These are phyloP conservation scores for Euclidia mi DNA, from an alignment of 2,888 invertebrate genomes.

Conservation along the genomic window DNA sequence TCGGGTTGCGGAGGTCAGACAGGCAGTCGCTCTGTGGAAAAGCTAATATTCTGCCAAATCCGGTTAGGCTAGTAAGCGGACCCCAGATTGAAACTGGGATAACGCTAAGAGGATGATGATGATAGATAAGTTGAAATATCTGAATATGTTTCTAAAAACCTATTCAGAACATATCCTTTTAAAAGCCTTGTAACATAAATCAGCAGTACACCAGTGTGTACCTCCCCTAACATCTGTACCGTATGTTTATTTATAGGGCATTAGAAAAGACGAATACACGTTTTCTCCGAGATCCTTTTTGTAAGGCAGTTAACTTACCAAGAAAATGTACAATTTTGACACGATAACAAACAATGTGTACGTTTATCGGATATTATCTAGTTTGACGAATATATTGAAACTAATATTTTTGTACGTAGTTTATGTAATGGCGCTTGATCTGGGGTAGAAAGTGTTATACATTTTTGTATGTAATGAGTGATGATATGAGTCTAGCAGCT, in stretches of 20 bases:
- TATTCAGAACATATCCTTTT: no score
- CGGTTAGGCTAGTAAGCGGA: no score
- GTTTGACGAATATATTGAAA: conserved; percentile 20
- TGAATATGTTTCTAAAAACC: no score
- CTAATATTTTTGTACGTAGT: background rate
- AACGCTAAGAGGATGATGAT: no score
- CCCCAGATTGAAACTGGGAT: no score
- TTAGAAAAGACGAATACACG: conserved; percentile 81
- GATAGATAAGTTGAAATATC: no score
- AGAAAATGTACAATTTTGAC: conserved; percentile 59
- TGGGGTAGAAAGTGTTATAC: no score
- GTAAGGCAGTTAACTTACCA: conserved; percentile 61
- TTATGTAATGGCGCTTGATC: conserved; percentile 10
- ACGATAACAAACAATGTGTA: conserved; percentile 14
- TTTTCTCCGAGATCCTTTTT: conserved; percentile 63
- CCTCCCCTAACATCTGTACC: conserved; percentile 53
- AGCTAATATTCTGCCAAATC: no score
- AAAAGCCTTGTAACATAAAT: conserved; percentile 15
- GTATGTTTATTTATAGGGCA: conserved; percentile 85
- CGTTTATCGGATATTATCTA: conserved; percentile 6
- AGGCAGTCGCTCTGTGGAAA: no score
- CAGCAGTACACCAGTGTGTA: conserved; percentile 38
- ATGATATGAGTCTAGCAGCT: no score
- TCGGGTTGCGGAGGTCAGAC: no score
- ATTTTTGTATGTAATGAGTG: no score